phyloP scores from a whole-genome alignment of 2,113 vertebrate species.

The Cisticola juncidis region DNA sequence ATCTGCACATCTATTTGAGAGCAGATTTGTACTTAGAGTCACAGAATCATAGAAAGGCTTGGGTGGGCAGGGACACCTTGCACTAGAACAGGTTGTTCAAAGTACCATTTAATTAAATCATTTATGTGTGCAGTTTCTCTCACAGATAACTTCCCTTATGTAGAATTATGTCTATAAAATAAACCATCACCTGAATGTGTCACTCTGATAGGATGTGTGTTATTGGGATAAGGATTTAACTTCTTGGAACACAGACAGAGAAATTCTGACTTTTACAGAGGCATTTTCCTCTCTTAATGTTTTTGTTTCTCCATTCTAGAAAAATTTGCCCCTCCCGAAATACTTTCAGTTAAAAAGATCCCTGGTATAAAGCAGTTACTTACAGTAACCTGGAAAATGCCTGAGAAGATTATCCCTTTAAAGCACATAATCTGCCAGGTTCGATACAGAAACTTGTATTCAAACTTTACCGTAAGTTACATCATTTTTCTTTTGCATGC shows the following conservation, averaged over 20 bases:
- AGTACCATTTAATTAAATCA: neutral
- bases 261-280: neutral
- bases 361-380: constrained; percentile 42
- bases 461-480: constrained; percentile 61
- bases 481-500: neutral
- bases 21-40: neutral
- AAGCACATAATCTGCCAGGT: neutral
- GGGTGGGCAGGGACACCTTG: neutral
- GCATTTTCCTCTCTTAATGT: neutral
- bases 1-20: neutral
- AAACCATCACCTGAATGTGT: neutral
- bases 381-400: constrained; percentile 63
- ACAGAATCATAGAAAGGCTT: neutral
- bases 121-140: neutral
- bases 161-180: neutral
- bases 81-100: neutral
- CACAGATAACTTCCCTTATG: neutral
- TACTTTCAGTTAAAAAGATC: constrained; percentile 50
- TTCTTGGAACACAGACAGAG: neutral
- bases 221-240: neutral
- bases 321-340: constrained; percentile 65
- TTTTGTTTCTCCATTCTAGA: constrained; percentile 65
- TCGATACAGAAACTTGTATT: constrained; percentile 54
- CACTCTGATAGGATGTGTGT: neutral
- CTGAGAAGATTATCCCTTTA: neutral